Percentiles rank a stretch among this genome's conserved stretches.
phyloP scores from a whole-genome alignment of 1,140 invertebrate genomes.

The Marisa cornuarietis region DNA sequence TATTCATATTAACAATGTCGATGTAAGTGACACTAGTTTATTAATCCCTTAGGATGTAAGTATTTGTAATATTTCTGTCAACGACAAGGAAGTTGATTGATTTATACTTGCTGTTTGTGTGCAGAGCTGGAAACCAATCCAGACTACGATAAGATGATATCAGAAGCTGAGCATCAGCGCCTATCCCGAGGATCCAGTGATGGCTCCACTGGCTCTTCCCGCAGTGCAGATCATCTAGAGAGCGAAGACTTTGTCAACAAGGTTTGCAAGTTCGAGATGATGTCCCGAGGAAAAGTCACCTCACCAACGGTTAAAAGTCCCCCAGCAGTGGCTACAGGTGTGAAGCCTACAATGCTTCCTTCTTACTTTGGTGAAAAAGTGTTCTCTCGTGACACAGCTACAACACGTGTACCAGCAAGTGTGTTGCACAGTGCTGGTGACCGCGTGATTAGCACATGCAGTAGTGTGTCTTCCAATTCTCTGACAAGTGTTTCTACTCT shows the following conservation, averaged over 20 bases:
- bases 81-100: no score
- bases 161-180: conserved; percentile 47
- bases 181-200: conserved; percentile 30
- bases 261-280: conserved; percentile 63
- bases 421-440: conserved; percentile 38
- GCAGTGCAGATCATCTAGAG: conserved; percentile 42
- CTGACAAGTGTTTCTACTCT: conserved; percentile 53
- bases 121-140: conserved; percentile 56
- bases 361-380: conserved; percentile 61
- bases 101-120: conserved; percentile 20
- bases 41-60: no score
- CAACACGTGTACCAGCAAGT: conserved; percentile 56
- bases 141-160: conserved; percentile 59
- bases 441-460: conserved; percentile 46
- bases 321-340: conserved; percentile 13
- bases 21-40: no score
- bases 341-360: conserved; percentile 2
- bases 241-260: conserved; percentile 61
- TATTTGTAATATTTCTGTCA: no score
- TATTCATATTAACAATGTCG: no score
- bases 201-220: conserved; percentile 28
- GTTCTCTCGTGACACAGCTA: conserved; percentile 61
- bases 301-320: conserved; percentile 17
- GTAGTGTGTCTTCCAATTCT: conserved; percentile 49
- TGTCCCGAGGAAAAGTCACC: conserved; percentile 48